Percentiles rank a stretch among this genome's conserved stretches.
phyloP scores from a whole-genome alignment of 2,113 vertebrate species.

The Pleuronectes platessa region DNA sequence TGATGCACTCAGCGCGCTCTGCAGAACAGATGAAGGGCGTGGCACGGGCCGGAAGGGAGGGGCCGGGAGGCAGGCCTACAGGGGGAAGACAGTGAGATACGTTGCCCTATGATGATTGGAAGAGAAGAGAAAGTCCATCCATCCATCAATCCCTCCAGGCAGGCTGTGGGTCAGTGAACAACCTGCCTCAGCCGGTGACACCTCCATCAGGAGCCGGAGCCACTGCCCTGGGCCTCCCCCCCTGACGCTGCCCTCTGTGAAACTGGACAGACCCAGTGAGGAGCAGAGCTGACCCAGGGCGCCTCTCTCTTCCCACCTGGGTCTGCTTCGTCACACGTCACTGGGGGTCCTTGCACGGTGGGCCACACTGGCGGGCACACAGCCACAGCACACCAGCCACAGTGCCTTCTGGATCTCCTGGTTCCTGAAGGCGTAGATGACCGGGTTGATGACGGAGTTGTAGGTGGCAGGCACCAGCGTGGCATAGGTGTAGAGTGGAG shows the following conservation, averaged over 20 bases:
- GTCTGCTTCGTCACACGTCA: slow-evolving; percentile 88
- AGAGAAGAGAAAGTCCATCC: slow-evolving; percentile 38
- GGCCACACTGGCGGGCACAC: slow-evolving; percentile 89
- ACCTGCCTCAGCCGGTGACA: slow-evolving; percentile 31
- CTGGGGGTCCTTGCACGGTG: slow-evolving; percentile 94
- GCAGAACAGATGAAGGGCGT: slow-evolving; percentile 72
- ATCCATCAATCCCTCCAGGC: slow-evolving; percentile 26
- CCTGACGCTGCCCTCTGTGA: slow-evolving; percentile 50
- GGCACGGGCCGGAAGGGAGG: slow-evolving; percentile 49
- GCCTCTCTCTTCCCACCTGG: slow-evolving; percentile 56
- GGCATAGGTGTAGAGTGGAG: slow-evolving; percentile 97
- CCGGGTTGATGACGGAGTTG: slow-evolving; percentile 98
- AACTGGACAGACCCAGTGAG: slow-evolving; percentile 44
- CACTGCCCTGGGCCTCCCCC: slow-evolving; percentile 22
- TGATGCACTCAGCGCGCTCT: slow-evolving; percentile 45
- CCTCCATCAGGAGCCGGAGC: slow-evolving; percentile 21
- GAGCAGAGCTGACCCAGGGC: slow-evolving; percentile 68
- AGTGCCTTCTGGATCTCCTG: slow-evolving; percentile 99
- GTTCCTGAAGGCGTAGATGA: slow-evolving; percentile 99
- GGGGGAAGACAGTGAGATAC: slow-evolving; percentile 67
- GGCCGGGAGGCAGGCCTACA: slow-evolving; percentile 29
- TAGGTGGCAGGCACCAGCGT: slow-evolving; percentile 98
- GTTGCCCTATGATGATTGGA: slow-evolving; percentile 44
- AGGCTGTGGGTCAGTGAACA: slow-evolving; percentile 39
- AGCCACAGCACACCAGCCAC: slow-evolving; percentile 96